A percentile compares a stretch with the other conserved stretches of the same genome.
Evolutionary conservation across 2,888 invertebrate genomes (phyloP).

Genomic region (Halictus quadricinctus): DNA sequence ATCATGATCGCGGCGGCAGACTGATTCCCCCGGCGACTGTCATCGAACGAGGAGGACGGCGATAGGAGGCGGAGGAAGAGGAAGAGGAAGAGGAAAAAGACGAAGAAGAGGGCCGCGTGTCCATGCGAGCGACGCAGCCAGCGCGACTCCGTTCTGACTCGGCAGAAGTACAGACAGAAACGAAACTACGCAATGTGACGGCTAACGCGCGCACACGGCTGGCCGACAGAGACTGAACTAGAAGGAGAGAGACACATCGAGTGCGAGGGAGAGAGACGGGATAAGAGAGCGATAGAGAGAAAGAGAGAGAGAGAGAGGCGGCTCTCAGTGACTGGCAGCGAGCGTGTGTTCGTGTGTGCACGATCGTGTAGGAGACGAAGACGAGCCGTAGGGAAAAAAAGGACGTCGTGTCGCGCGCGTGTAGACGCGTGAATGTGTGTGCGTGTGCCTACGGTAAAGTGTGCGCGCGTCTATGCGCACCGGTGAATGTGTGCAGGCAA

Average conservation of each 20-base stretch:
- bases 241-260: conserved; percentile 65
- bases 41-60: conserved; percentile 39
- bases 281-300: conserved; percentile 65
- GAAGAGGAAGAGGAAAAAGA: neutral
- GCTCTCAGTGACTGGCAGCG: conserved; percentile 35
- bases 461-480: conserved; percentile 51
- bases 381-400: conserved; percentile 59
- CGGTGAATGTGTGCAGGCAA: conserved; percentile 80
- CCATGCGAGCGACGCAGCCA: conserved; percentile 39
- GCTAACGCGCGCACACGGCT: conserved; percentile 71
- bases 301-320: conserved; percentile 68
- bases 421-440: neutral
- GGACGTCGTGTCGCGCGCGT: conserved; percentile 43
- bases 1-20: conserved; percentile 24
- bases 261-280: conserved; percentile 1
- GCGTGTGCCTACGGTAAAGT: neutral
- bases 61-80: neutral
- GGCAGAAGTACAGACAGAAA: conserved; percentile 79
- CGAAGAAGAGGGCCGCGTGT: conserved; percentile 13
- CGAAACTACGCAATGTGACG: conserved; percentile 81
- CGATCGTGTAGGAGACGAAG: conserved; percentile 57
- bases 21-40: conserved; percentile 44
- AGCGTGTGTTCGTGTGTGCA: conserved; percentile 48
- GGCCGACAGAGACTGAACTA: conserved; percentile 45
- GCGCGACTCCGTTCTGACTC: conserved; percentile 74